Evolutionary conservation across 2,113 vertebrate genomes (phyloP).

Genomic region (Phocoena phocoena): DNA sequence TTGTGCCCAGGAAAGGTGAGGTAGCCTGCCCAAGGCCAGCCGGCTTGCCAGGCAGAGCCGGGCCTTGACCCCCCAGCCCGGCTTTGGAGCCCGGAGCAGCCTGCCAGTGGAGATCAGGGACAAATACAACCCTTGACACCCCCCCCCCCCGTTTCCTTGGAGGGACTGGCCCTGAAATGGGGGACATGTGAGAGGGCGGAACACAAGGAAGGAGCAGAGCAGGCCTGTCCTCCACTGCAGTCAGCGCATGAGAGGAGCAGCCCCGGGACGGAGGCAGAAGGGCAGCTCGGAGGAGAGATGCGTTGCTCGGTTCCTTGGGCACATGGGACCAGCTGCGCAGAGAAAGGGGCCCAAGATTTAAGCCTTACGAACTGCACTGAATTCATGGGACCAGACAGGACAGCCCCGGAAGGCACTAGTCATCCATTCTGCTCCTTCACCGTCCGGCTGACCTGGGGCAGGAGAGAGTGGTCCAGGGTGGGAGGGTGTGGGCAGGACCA

Average conservation of each 20-base stretch:
- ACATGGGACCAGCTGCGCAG: not conserved
- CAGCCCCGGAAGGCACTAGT: not conserved
- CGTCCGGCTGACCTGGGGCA: too few species aligned
- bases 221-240: not conserved
- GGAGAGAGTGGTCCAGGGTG: too few species aligned
- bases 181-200: accelerated
- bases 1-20: not conserved
- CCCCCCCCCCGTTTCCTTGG: not conserved
- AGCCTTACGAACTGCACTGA: not conserved
- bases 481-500: not conserved
- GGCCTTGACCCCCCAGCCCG: not conserved
- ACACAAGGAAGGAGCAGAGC: not conserved
- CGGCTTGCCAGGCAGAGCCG: not conserved
- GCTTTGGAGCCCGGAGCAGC: not conserved
- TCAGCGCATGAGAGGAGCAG: too few species aligned
- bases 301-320: not conserved
- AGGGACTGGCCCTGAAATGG: too few species aligned
- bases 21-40: not conserved
- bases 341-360: not conserved
- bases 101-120: not conserved
- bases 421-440: accelerated
- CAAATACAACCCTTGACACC: not conserved
- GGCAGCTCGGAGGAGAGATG: not conserved
- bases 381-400: not conserved
- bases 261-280: too few species aligned